Percentiles rank a stretch among this genome's conserved stretches.
Conservation (phyloP, 2,797 vertebrate species). For the Typhlichthys eigenmanni region DNA sequence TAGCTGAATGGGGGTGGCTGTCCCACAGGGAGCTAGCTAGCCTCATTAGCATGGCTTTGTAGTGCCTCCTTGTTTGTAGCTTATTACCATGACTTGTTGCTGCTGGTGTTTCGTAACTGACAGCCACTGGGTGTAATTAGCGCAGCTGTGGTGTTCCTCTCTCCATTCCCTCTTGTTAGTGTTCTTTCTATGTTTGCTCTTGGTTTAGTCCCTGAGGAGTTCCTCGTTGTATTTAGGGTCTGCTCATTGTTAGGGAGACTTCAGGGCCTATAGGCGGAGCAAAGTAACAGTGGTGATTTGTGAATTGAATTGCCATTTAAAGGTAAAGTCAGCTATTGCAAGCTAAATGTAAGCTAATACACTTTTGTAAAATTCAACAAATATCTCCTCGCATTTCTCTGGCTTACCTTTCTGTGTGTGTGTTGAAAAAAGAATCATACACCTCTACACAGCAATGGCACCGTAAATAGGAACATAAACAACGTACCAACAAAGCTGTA, state of each 20-base stretch:
- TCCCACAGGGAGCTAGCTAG: slow-evolving; percentile 43
- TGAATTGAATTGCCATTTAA: no score
- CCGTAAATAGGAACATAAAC: no score
- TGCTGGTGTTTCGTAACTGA: slow-evolving; percentile 41
- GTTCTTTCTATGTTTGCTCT: slow-evolving; percentile 9
- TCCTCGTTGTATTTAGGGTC: slow-evolving; percentile 12
- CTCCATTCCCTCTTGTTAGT: background rate
- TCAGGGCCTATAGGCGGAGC: background rate
- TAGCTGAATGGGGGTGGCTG: slow-evolving; percentile 41
- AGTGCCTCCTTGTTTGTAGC: slow-evolving; percentile 65
- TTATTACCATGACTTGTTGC: slow-evolving; percentile 59
- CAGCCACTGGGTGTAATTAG: slow-evolving; percentile 48
- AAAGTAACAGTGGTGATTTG: no score
- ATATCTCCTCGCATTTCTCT: no score
- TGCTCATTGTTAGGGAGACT: slow-evolving; percentile 3
- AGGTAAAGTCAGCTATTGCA: no score
- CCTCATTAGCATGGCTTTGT: slow-evolving; percentile 74
- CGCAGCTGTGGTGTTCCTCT: slow-evolving; percentile 16
- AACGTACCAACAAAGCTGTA: no score
- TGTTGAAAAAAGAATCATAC: no score
- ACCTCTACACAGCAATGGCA: no score
- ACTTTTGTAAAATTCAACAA: no score
- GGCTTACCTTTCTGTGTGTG: no score
- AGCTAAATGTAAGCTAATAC: no score
- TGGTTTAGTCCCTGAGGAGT: slow-evolving; percentile 6